Evolutionary conservation across 2,888 invertebrate species (phyloP), one percentile per base, ranked within the genome.

Genomic region (Cancer borealis): DNA sequence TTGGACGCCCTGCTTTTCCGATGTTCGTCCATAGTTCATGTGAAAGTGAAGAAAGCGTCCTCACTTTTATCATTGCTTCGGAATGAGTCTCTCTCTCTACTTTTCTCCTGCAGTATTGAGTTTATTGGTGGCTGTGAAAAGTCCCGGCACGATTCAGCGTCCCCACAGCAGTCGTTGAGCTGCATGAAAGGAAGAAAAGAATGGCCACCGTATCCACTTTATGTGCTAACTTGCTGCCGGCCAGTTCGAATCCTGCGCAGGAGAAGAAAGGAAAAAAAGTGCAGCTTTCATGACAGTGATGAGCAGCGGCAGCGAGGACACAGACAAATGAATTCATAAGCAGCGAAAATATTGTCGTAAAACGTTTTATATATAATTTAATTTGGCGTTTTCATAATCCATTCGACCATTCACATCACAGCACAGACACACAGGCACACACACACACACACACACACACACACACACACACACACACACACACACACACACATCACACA

Each of bases 1-100:
- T 88, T 88, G 89, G 49, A 26, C 54, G 47, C 89, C 30, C 49
- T 90, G 54, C n/a, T 90, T 49, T 90, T 54, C 49, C 89, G 17
- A 49, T 90, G 89, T 10, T 90, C 30, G 26, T 90, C 89, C 26
- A 90, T 90, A 90, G 89, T 90, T 90, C 89, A 90, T 90, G 89
- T 54, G 89, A 54, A 90, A 90, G 89, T n/a, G 54, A 90, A 49
- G 89, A 90, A 90, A 54, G 30, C 47, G 6, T 30, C 26, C 4
- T 4, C 30, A 30, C 47, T 47, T 46, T 88, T 46, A 88, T 88
- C 47, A 46, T 90, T 49, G 47, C 8, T 4, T 88, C n/a, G 30
- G 17, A 45, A n/a, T 17, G 26, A 45, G 46, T 49, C 54, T 90
- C 54, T 54, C n/a, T 30, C 30, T 54, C 21, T 46, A 30, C 79